Base-by-base conservation (phyloP, 1,140 invertebrate species). In the Drosophila teissieri region DNA sequence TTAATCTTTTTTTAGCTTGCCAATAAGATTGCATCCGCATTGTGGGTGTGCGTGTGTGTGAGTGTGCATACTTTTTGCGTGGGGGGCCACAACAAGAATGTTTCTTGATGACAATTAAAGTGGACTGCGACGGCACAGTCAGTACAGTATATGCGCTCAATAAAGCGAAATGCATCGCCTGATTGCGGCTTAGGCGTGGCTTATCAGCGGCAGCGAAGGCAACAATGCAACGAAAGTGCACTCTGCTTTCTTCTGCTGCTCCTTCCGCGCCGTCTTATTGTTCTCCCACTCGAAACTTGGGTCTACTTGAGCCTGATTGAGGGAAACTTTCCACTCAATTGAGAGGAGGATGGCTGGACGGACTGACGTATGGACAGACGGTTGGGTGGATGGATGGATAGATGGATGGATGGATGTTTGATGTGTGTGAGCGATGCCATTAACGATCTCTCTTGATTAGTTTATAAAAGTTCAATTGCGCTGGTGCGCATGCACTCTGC, bases 381-480 rank as follows among this genome's bases (percentile, higher is more conserved):
- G 19, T 19, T 19, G 19, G 19, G 1, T 31, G 31, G 31, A 31
- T 8, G 4, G 24, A 4, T 4, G 24, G 24, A 4, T 39, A 15
- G 45, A 40, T 24, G 37, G 37, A 37, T 46, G 17, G 17, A 44
- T 52, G 40, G 31, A 34, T 80, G 79, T 65, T 65, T 60, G 67
- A 67, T 62, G 63, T 77, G 19, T 51, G 65, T 46, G 62, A 69
- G 65, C 61, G 65, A 54, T 70, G 64, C 67, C 65, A 70, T 70
- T 70, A 70, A 70, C 67, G 67, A 70, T 70, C 67, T 37, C 44
- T 24, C 51, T 89, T 88, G 80, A 88, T 88, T 88, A 88, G 83
- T 82, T 88, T 88, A 88, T 88, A 88, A 88, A 89, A 83, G 84
- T 88, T 88, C 84, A 88, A 88, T 88, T 86, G 80, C 68, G 74